These are phyloP conservation scores for Platycheirus albimanus DNA, from an alignment of 2,888 invertebrate genomes.

Conservation along the genomic window DNA sequence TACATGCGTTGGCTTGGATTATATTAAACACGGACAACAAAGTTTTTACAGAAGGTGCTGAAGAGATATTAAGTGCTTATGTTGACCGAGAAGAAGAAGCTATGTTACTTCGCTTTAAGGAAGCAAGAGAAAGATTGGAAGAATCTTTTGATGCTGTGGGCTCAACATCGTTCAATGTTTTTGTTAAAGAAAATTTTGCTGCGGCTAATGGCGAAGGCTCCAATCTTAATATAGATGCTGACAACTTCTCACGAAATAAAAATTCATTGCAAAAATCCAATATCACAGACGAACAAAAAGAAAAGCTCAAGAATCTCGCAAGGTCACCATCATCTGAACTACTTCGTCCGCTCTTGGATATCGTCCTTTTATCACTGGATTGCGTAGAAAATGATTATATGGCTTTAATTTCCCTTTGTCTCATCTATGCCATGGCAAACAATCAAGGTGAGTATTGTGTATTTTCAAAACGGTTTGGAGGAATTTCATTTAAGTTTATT, in stretches of 20 bases:
- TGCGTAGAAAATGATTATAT: conserved; percentile 97
- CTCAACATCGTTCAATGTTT: conserved; percentile 74
- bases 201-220: conserved; percentile 65
- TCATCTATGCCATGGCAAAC: conserved; percentile 95
- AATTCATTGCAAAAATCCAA: conserved; percentile 84
- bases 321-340: conserved; percentile 78
- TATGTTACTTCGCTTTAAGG: conserved; percentile 86
- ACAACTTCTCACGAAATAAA: conserved; percentile 18
- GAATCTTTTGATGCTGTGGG: conserved; percentile 87
- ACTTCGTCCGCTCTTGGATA: conserved; percentile 90
- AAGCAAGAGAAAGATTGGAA: conserved; percentile 90
- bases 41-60: conserved; percentile 88
- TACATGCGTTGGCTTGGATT: conserved; percentile 94
- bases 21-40: conserved; percentile 91
- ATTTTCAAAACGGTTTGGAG: conserved; percentile 25
- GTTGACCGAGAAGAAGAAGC: conserved; percentile 85
- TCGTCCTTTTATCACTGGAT: conserved; percentile 93
- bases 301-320: conserved; percentile 83
- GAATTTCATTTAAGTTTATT: too few species aligned
- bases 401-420: conserved; percentile 94
- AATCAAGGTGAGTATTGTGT: conserved; percentile 90
- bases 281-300: conserved; percentile 97
- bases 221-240: conserved; percentile 68
- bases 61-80: conserved; percentile 87
- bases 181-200: conserved; percentile 60